Evolutionary conservation across 2,797 vertebrate genomes (phyloP), one percentile per base, ranked within the genome.

Genomic region (Neopelma chrysocephalum): DNA sequence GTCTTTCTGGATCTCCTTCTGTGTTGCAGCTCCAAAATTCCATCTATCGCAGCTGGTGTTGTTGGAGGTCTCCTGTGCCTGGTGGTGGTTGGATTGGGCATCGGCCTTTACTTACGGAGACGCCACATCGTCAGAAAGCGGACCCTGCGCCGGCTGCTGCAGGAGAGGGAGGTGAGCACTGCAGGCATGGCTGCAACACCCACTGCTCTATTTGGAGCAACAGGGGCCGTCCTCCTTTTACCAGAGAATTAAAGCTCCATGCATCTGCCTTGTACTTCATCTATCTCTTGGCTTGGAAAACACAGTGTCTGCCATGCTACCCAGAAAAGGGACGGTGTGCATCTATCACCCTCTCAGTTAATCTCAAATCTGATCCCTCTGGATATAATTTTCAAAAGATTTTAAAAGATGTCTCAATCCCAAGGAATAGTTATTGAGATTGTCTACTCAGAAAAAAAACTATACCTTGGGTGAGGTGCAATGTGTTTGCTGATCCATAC

Each of bases 61-160:
- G 99, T 99, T 0, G 99, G 99, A 3, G 98, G 98, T 18, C 98
- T 99, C 86, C 97, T 99, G 87, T 98, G 98, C 51, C 83, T 98
- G 61, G 93, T 99, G 20, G 94, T 99, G 29, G 94, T 99, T 2
- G 97, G 95, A 31, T 96, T 99, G 70, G 98, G 97, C 21, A 98
- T 99, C 1, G 98, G 98, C n/a, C 98, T 99, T 64, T 96, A 98
- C 57, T 68, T 99, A 66, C 98, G 99, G 27, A 98, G 99, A 43
- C 98, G 99, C 40, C 98, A 98, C 97, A 99, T 99, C 15, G 98
- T 99, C 96, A 98, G 99, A 60, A 99, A 99, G 96, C 98, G 99
- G 48, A 99, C 99, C 0, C 98, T 98, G 94, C 98, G 99, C 64
- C 97, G 99, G 69, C 97, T 99, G 70, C 98, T 99, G 50, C 99